Evolutionary conservation across 2,797 vertebrate genomes (phyloP), one percentile per base, ranked within the genome.

Genomic region (Cygnus olor): DNA sequence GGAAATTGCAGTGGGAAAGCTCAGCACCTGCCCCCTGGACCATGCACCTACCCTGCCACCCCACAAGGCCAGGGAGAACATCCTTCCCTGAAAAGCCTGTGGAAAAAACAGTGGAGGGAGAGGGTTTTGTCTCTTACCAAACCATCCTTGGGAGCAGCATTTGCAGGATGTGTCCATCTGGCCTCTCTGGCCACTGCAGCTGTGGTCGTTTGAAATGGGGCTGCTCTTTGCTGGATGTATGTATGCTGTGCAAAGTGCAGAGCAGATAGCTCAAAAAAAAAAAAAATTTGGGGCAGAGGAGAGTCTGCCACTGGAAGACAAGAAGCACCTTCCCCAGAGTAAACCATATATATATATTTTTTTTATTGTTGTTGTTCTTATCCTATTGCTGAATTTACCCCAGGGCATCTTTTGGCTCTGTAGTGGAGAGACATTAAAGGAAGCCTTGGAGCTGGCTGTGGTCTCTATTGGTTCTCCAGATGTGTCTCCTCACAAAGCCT

Each of bases 201-300:
- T 71, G 40, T 64, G 56, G 90, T 57, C 73, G 78, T 90, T 94
- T 92, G 90, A 95, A 95, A 95, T 73, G 51, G 97, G 80, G 45
- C 66, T 85, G 90, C 72, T 95, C 44, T 95, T 96, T 96, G 60
- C 73, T 89, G 94, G 96, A 89, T 72, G 58, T 89, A 86, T 73
- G 60, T 90, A 71, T 10, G 69, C 28, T 30, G 51, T 94, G 65
- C 80, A 90, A 86, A 96, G 86, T 51, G 74, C 19, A 77, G 77
- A 89, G 10, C 11, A 63, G 24, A 74, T 80, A 5, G 9, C 25
- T 86, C 27, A 73, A 85, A 69, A 85, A 82, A 88, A 90, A 60
- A 6, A 2, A 68, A 85, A 80, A 70, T 25, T 32, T 70, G 66
- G 42, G 28, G 38, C 56, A 91, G 84, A 93, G 38, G 68, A 68